These are phyloP conservation scores for Amphipyra tragopoginis DNA, from an alignment of 2,888 invertebrate genomes.

Conservation along the genomic window DNA sequence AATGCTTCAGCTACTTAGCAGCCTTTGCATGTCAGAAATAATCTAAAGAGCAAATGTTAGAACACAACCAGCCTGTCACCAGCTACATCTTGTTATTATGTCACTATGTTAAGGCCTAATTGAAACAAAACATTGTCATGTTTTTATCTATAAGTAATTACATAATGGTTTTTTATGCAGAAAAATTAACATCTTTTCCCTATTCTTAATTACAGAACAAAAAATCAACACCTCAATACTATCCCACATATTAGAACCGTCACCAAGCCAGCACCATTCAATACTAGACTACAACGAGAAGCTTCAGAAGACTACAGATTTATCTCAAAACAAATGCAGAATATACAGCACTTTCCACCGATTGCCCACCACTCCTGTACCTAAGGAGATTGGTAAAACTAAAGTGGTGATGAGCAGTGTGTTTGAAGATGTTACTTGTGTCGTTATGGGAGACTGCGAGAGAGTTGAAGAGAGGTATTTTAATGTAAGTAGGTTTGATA, in stretches of 20 bases:
- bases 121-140: too few species aligned
- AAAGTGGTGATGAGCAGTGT: constrained; percentile 63
- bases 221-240: constrained; percentile 65
- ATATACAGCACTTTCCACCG: constrained; percentile 78
- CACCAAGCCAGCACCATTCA: constrained; percentile 65
- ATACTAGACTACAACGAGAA: constrained; percentile 80
- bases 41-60: too few species aligned
- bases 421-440: constrained; percentile 71
- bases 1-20: too few species aligned
- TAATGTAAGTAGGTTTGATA: constrained; percentile 67
- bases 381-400: constrained; percentile 27
- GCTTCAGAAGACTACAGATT: constrained; percentile 69
- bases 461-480: constrained; percentile 62
- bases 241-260: constrained; percentile 71
- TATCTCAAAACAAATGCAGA: constrained; percentile 70
- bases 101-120: too few species aligned
- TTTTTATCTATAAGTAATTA: too few species aligned
- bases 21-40: too few species aligned
- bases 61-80: too few species aligned
- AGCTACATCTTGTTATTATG: too few species aligned
- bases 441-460: constrained; percentile 60
- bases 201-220: constrained; percentile 66
- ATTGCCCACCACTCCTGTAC: constrained; percentile 63
- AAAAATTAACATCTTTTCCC: too few species aligned
- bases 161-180: too few species aligned